Base-by-base conservation (phyloP, 2,797 vertebrate genomes). In the Nothura maculosa region DNA sequence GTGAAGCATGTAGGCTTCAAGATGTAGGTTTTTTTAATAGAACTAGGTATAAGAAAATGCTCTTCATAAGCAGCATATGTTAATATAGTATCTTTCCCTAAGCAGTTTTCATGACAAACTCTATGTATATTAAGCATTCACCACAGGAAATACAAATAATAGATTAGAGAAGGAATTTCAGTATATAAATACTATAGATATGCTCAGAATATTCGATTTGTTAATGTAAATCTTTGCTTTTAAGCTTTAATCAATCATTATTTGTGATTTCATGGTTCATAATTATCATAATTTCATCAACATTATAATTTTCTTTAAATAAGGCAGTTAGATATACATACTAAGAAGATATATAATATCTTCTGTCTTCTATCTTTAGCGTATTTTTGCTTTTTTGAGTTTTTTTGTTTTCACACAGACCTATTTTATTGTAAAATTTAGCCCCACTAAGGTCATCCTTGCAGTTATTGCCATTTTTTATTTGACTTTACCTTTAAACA, bases 1-100 rank as follows among this genome's bases (percentile, higher is more conserved):
- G 21, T 15, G 20, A 15, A 81, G 28, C 21, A 30, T 4, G 0
- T 27, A 81, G 52, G 36, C 72, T 32, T 84, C 68, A 87, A 73
- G 30, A 55, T 88, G 28, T 34, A 73, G 21, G 19, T 52, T 19
- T 87, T 16, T 86, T 62, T 79, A 77, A 64, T 54, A 92, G 94
- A 89, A 77, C 24, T 30, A 89, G 61, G 86, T 92, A 70, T 89
- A 93, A 93, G 52, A 52, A 43, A 85, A 90, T n/a, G 84, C 17
- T 18, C 28, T 54, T 66, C 64, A 50, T 27, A 61, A 91, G 47
- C 57, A 88, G 76, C 72, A 57, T 32, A 48, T 89, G 92, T 89
- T 85, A 78, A 73, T 47, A 63, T 3, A 34, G 62, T 0, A 0
- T 86, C 63, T 91, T 81, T 78, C 50, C 63, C 36, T 81, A 67